phyloP scores from a whole-genome alignment of 2,797 vertebrate species.

The Natrix natrix region DNA sequence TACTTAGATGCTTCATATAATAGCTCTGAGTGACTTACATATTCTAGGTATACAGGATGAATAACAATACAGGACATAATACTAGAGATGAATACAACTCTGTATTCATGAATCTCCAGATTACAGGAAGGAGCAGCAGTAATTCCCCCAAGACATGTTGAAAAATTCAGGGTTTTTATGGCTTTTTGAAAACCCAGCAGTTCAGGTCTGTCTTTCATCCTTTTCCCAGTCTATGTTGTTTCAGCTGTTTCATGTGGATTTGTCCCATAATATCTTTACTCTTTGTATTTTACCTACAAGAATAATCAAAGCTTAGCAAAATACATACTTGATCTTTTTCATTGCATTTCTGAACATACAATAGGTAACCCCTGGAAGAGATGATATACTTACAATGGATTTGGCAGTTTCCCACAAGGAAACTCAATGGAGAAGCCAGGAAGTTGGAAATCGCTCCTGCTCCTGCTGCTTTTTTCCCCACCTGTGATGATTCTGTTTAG shows the following conservation, averaged over 20 bases:
- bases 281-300: not conserved
- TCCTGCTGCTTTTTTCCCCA: not conserved
- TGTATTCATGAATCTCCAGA: not conserved
- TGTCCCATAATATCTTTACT: not conserved
- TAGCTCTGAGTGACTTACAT: not conserved
- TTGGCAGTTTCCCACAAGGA: not conserved
- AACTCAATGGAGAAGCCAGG: not conserved
- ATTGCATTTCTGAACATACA: conserved; percentile 4
- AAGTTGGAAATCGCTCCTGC: not conserved
- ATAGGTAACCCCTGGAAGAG: not conserved
- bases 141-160: not conserved
- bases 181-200: not conserved
- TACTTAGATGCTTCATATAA: not conserved
- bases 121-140: not conserved
- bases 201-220: not conserved
- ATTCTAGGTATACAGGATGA: not conserved
- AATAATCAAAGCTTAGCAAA: conserved; percentile 18
- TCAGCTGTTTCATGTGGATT: conserved; percentile 3
- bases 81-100: not conserved
- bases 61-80: not conserved
- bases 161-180: not conserved
- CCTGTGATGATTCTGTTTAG: not conserved
- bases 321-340: not conserved
- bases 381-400: not conserved
- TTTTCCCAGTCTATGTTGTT: conserved; percentile 10